Evolutionary conservation across 2,888 invertebrate genomes (phyloP), one percentile per base, ranked within the genome.

Genomic region (Neoaliturus tenellus): DNA sequence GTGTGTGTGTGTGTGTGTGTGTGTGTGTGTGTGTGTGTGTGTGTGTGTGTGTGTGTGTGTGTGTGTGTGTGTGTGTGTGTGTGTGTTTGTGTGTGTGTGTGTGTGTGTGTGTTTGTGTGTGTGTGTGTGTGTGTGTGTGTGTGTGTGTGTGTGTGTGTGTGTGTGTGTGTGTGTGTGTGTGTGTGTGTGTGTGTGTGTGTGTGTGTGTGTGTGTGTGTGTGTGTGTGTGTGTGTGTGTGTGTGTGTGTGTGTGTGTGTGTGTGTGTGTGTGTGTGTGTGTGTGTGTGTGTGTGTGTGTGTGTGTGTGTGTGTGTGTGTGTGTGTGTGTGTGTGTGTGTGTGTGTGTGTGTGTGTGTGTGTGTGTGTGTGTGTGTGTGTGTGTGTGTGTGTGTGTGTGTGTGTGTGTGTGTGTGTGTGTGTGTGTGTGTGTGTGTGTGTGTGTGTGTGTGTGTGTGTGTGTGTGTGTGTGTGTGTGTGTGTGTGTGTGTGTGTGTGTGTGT

Each of bases 1-100:
- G 69, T 67, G 69, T 67, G 69, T 67, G 69, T 67, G 69, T 67
- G 69, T 67, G 69, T 67, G 69, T 67, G 69, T 67, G 69, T 67
- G 69, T 67, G 69, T 67, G 69, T 67, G 69, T 67, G 69, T 67
- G 69, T 67, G 69, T 67, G 69, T 67, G 69, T 67, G 69, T 67
- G 69, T 67, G 69, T 67, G 69, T 67, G 69, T 67, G 69, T 67
- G 33, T 67, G 69, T 67, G 69, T 67, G 69, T 67, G 69, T 67
- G 69, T 67, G 69, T 67, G 51, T 51, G 6, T 35, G 6, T 10
- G 6, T 4, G 4, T 35, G 10, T 35, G 10, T 10, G 10, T 6
- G 35, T 10, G 4, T 4, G 35, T 6, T 10, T 4, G 35, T 4
- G 4, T 4, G 35, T 35, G 6, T 35, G 35, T 10, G 6, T 35